A percentile compares a stretch with the other conserved stretches of the same genome.
Conservation (phyloP, 2,113 vertebrate genomes). For the Chlamydotis undulata region DNA sequence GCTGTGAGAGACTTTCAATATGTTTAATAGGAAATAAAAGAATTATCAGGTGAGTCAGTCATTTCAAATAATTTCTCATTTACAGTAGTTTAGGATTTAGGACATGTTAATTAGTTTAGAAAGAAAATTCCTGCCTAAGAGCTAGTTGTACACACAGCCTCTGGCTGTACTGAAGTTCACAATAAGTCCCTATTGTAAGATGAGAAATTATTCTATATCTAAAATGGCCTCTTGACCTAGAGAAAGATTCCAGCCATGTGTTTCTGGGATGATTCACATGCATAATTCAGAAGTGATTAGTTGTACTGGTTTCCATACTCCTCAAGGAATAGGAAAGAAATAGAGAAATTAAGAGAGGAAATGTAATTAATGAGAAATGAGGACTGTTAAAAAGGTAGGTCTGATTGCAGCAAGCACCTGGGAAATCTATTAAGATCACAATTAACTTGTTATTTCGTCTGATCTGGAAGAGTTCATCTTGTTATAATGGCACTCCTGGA, state of each 20-base stretch:
- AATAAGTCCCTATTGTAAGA: background rate
- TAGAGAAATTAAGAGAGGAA: conserved; percentile 43
- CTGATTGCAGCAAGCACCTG: conserved; percentile 4
- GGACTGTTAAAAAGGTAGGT: conserved; percentile 8
- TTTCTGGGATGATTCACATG: conserved; percentile 45
- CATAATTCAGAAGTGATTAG: conserved; percentile 56
- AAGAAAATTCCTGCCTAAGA: conserved; percentile 16
- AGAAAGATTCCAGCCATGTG: background rate
- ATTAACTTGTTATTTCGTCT: conserved; percentile 22
- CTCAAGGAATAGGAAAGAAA: conserved; percentile 45
- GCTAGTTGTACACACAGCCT: background rate
- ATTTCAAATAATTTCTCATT: conserved; percentile 44
- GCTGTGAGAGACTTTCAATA: background rate
- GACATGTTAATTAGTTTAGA: conserved; percentile 14
- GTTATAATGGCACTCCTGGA: background rate
- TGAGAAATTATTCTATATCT: conserved; percentile 18
- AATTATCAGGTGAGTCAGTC: conserved; percentile 10
- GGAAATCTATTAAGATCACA: conserved; percentile 23
- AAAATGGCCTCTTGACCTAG: conserved; percentile 43
- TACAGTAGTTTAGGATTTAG: background rate
- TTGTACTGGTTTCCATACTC: conserved; percentile 8
- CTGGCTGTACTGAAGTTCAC: conserved; percentile 19
- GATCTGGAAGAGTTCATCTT: background rate
- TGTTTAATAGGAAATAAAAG: background rate
- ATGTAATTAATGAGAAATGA: conserved; percentile 44